A percentile compares a stretch with the other conserved stretches of the same genome.
These are phyloP conservation scores for Elegia similella DNA, from an alignment of 2,888 invertebrate genomes.

Conservation along the genomic window DNA sequence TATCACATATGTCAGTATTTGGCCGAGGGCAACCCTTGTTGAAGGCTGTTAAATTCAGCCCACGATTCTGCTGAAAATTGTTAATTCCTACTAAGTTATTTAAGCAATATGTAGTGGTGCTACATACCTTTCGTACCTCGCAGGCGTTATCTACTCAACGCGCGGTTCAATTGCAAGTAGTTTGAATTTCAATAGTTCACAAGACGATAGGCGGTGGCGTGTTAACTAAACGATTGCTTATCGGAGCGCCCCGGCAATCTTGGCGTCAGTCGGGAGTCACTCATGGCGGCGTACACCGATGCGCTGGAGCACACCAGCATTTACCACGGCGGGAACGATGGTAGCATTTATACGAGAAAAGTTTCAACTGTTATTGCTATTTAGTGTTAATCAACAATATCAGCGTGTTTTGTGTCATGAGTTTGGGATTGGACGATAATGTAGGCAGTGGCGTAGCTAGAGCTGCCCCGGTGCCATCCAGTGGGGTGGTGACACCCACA, in stretches of 20 bases:
- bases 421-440: too few relatives aligned
- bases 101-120: neutral
- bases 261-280: slow-evolving; percentile 21
- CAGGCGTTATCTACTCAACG: neutral
- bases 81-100: neutral
- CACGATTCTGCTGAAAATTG: too few relatives aligned
- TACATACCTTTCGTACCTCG: neutral
- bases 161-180: slow-evolving; percentile 22
- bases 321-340: slow-evolving; percentile 81
- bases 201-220: slow-evolving; percentile 61
- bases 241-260: slow-evolving; percentile 52
- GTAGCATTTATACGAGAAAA: slow-evolving; percentile 40
- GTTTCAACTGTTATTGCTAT: too few relatives aligned
- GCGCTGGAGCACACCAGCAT: slow-evolving; percentile 84
- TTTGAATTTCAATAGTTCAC: slow-evolving; percentile 60
- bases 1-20: too few relatives aligned
- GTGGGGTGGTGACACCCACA: too few relatives aligned
- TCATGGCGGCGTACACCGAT: slow-evolving; percentile 56
- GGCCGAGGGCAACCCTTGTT: too few relatives aligned
- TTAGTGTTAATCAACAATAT: too few relatives aligned
- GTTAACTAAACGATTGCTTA: slow-evolving; percentile 60
- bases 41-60: too few relatives aligned
- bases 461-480: too few relatives aligned
- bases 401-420: too few relatives aligned
- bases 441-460: too few relatives aligned